These are phyloP conservation scores for Aythya baeri DNA, from an alignment of 2,113 vertebrate genomes.

Conservation along the genomic window DNA sequence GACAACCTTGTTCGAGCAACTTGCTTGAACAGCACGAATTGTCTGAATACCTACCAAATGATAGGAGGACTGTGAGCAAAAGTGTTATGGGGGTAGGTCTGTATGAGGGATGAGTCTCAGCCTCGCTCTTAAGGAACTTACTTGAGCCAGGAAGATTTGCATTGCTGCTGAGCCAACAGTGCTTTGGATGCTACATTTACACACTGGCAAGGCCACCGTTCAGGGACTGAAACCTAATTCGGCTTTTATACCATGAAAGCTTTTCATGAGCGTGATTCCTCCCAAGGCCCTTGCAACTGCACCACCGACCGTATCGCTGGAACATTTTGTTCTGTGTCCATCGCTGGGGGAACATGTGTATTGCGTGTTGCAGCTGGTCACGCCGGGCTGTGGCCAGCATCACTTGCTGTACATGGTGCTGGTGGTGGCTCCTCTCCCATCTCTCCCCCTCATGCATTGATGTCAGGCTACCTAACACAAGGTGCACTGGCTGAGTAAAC, in stretches of 20 bases:
- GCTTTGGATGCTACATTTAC: not conserved
- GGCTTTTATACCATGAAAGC: not conserved
- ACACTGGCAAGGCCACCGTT: not conserved
- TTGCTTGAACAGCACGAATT: not conserved
- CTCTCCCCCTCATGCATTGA: not conserved
- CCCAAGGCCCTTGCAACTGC: not conserved
- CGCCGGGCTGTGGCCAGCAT: not conserved
- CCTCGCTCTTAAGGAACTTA: not conserved
- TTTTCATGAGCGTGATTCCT: not conserved
- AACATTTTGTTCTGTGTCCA: not conserved
- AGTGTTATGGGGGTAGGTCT: not conserved
- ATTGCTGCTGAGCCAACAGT: not conserved
- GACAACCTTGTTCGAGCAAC: not conserved
- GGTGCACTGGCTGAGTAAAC: not conserved
- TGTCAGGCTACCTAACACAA: not conserved
- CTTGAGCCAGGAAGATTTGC: not conserved
- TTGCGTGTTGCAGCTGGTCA: not conserved
- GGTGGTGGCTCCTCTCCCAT: not conserved
- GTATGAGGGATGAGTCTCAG: not conserved
- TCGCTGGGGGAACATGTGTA: not conserved
- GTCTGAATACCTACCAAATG: not conserved
- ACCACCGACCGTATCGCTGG: not conserved
- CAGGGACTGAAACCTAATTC: not conserved
- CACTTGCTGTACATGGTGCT: rapidly evolving
- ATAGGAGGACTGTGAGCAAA: not conserved